Base-by-base conservation (phyloP, 64 coral and sea anemone genomes). In the Pocillopora verrucosa region DNA sequence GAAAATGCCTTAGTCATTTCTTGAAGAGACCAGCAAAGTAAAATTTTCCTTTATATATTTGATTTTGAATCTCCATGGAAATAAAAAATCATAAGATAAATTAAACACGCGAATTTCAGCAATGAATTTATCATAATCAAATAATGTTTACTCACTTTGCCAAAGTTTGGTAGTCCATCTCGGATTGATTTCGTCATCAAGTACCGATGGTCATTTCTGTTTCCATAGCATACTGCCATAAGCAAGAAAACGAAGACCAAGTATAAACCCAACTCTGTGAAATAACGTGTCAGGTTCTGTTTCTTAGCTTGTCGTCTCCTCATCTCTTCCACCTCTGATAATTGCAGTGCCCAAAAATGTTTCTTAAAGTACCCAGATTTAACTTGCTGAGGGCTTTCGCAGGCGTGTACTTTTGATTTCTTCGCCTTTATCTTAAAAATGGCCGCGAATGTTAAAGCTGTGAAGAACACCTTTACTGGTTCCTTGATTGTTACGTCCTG, bases 171-270 rank as follows among this genome's bases (percentile, higher is more conserved):
- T n/a, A n/a, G n/a, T n/a, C n/a, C n/a, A n/a, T n/a, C n/a, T n/a
- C n/a, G n/a, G n/a, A n/a, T n/a, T n/a, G n/a, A n/a, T n/a, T n/a
- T n/a, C n/a, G n/a, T n/a, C n/a, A n/a, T n/a, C n/a, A n/a, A n/a
- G n/a, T n/a, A n/a, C n/a, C n/a, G n/a, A n/a, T n/a, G n/a, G n/a
- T 60, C 41, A 57, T 80, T 60, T 60, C n/a, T 20, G 17, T 58
- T 80, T 13, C 78, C 35, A 80, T 80, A 80, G 20, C 78, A 80
- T 9, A 80, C 45, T 14, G 58, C 78, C 41, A 80, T 45, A 15
- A 80, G 45, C 13, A 80, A 4, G 13, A 60, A 25, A 56, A 80
- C 51, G 58, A 80, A 80, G 12, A 36, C 4, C 24, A 3, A 57
- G 59, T 59, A 69, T 9, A 84, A 15, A 70, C 67, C 4, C 11